Conservation (phyloP, 1,140 invertebrate species). For the Arctopsyche grandis region DNA sequence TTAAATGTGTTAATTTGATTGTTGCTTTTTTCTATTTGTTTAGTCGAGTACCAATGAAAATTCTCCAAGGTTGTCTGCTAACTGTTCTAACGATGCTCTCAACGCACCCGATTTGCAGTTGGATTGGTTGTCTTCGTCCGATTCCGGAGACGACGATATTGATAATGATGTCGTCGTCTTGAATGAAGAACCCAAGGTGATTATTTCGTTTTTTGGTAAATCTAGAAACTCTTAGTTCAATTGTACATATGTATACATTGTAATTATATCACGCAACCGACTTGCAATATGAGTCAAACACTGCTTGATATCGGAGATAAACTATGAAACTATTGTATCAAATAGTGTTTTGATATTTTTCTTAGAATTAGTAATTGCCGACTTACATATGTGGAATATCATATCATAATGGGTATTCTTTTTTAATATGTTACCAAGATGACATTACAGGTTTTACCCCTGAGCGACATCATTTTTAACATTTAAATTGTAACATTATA, state of each 20-base stretch:
- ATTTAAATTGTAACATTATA: no score
- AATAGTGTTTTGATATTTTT: no score
- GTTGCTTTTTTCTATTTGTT: not conserved
- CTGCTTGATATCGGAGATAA: no score
- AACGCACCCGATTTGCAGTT: slow-evolving; percentile 82
- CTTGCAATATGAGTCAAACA: no score
- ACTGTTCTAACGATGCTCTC: slow-evolving; percentile 60
- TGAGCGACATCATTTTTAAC: no score
- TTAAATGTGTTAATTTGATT: not conserved
- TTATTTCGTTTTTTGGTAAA: not conserved
- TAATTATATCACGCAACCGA: no score
- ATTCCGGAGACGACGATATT: slow-evolving; percentile 57
- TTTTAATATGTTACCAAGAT: no score
- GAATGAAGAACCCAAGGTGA: slow-evolving; percentile 59
- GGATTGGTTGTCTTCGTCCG: slow-evolving; percentile 75
- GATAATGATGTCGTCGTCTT: slow-evolving; percentile 71
- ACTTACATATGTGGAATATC: no score
- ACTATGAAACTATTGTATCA: no score
- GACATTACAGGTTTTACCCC: no score
- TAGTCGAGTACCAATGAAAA: not conserved
- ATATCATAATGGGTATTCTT: no score
- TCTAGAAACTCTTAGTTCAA: not conserved
- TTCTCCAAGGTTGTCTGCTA: not conserved
- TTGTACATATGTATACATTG: not conserved
- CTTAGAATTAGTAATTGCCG: no score